These are phyloP conservation scores for Pemphredon lugubris DNA, from an alignment of 2,888 invertebrate genomes.

Conservation along the genomic window DNA sequence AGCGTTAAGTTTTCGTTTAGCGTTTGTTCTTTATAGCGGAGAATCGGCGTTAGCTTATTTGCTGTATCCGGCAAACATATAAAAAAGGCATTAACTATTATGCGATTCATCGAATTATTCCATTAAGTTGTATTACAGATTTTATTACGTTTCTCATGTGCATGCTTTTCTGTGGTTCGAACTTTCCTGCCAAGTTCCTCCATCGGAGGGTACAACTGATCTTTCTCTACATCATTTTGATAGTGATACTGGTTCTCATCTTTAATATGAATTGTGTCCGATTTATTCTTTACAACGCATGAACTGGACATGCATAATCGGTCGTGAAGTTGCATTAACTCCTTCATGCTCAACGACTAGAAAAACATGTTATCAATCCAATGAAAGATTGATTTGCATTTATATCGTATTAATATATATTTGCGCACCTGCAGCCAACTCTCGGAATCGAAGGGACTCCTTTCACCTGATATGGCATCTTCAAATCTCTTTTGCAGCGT, in stretches of 20 bases:
- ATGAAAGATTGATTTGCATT: background rate
- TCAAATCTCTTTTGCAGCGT: slow-evolving; percentile 65
- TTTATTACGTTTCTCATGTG: slow-evolving; percentile 17
- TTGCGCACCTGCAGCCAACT: slow-evolving; percentile 62
- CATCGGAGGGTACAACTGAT: slow-evolving; percentile 15
- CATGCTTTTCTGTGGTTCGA: slow-evolving; percentile 10
- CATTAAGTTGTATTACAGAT: background rate
- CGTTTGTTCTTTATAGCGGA: slow-evolving; percentile 13
- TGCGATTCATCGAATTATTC: background rate
- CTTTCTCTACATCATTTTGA: slow-evolving; percentile 12
- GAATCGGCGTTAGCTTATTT: background rate
- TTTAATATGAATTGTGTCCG: slow-evolving; percentile 21
- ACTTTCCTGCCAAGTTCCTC: slow-evolving; percentile 12
- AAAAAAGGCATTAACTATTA: background rate
- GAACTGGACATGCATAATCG: slow-evolving; percentile 53
- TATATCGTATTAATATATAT: background rate
- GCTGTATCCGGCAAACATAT: background rate
- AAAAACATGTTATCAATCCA: slow-evolving; percentile 12
- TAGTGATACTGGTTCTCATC: slow-evolving; percentile 13
- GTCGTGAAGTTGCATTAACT: slow-evolving; percentile 61
- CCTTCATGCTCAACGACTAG: slow-evolving; percentile 64
- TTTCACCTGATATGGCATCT: slow-evolving; percentile 55
- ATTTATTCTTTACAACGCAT: slow-evolving; percentile 34
- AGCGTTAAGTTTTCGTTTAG: slow-evolving; percentile 12
- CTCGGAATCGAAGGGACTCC: slow-evolving; percentile 60